Percentiles rank a stretch among this genome's conserved stretches.
phyloP scores from a whole-genome alignment of 2,113 vertebrate genomes.

The Pseudorectes ferrugineus region DNA sequence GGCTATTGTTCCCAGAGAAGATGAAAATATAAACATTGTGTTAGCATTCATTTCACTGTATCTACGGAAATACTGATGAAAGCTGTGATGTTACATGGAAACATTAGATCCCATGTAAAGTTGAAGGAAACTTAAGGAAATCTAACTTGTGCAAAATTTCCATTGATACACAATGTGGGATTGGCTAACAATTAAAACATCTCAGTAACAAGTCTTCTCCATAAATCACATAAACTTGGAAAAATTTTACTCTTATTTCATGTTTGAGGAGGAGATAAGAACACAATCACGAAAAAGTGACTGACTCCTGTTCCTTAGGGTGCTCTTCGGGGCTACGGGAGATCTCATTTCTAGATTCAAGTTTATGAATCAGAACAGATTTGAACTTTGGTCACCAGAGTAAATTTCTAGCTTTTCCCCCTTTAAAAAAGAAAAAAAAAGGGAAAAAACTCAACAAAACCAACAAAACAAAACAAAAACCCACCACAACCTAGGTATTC shows the following conservation, averaged over 20 bases:
- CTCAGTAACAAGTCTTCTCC: not conserved
- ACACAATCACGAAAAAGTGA: accelerated
- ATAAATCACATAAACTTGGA: not conserved
- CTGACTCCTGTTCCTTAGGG: not conserved
- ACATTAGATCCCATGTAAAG: not conserved
- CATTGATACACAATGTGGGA: not conserved
- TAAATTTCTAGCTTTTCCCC: not conserved
- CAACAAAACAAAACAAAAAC: not conserved
- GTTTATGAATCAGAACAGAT: not conserved
- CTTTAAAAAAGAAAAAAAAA: not conserved
- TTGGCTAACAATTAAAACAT: not conserved
- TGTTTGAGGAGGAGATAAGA: not conserved
- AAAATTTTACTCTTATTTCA: not conserved
- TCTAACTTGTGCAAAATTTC: not conserved
- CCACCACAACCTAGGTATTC: not conserved
- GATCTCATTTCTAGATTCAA: not conserved
- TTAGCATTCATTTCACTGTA: not conserved
- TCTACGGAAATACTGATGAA: not conserved
- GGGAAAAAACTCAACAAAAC: no score
- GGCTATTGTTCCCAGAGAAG: not conserved
- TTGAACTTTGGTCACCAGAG: not conserved
- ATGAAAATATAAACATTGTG: not conserved
- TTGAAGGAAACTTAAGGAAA: not conserved
- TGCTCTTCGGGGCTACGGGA: not conserved
- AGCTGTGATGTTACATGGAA: not conserved